These are phyloP conservation scores for Muscicapa adusta DNA, from an alignment of 2,113 vertebrate genomes.

Conservation along the genomic window DNA sequence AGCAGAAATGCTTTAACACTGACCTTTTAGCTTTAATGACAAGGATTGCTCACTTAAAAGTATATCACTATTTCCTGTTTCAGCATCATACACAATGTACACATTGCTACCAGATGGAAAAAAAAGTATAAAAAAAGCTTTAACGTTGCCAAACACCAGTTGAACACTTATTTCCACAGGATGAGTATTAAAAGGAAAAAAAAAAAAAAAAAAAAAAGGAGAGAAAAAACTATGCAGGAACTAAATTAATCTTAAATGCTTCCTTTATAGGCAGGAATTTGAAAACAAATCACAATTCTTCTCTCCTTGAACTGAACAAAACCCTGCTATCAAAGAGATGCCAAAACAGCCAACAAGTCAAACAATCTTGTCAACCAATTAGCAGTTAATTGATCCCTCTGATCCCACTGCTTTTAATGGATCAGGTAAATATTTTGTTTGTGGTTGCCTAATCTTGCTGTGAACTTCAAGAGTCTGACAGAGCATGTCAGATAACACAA, in stretches of 20 bases:
- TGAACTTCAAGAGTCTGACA: neutral
- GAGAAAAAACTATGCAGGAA: neutral
- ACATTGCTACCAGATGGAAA: conserved; percentile 6
- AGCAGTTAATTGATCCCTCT: conserved; percentile 10
- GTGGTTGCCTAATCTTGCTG: neutral
- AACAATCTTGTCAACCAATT: neutral
- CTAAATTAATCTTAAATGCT: conserved; percentile 56
- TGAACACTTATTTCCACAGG: conserved; percentile 67
- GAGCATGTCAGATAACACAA: neutral
- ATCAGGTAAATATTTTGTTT: conserved; percentile 5
- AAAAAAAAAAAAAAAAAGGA: neutral
- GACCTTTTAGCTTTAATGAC: neutral
- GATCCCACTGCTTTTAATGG: conserved; percentile 3
- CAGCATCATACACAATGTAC: neutral
- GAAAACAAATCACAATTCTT: conserved; percentile 11
- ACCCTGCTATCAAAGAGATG: neutral
- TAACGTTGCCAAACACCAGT: neutral
- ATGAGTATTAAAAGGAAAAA: neutral
- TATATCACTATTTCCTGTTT: neutral
- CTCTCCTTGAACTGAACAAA: conserved; percentile 34
- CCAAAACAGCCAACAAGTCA: neutral
- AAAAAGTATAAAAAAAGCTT: conserved; percentile 20
- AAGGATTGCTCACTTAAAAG: neutral
- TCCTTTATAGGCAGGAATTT: conserved; percentile 43
- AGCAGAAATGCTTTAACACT: neutral